Percentiles rank a stretch among this genome's conserved stretches.
Evolutionary conservation across 2,797 vertebrate species (phyloP).

Genomic region (Malurus leucopterus): DNA sequence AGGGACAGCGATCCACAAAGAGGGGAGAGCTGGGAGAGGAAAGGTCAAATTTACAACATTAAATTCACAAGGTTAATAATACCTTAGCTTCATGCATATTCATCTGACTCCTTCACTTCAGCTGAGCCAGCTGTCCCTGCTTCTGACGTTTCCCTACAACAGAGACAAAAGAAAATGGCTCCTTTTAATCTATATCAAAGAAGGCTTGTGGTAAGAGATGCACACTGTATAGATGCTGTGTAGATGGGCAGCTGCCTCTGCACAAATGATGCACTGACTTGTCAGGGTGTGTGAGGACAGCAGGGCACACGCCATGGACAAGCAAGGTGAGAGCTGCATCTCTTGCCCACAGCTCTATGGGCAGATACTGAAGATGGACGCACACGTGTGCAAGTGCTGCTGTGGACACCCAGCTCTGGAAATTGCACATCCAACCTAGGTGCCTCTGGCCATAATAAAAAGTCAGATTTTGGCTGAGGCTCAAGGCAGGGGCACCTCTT

Average conservation of each 20-base stretch:
- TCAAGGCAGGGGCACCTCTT: not conserved
- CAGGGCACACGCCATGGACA: not conserved
- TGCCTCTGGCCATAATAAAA: not conserved
- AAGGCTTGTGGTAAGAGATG: not conserved
- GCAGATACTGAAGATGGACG: not conserved
- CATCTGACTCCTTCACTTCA: not conserved
- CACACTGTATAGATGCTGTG: not conserved
- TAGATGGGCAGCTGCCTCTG: not conserved
- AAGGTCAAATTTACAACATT: not conserved
- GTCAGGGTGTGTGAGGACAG: not conserved
- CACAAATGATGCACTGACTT: not conserved
- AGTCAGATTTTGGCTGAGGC: not conserved
- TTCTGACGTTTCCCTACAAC: not conserved
- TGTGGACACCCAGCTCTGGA: not conserved
- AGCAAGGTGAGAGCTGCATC: not conserved
- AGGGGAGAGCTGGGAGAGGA: not conserved
- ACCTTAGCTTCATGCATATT: not conserved
- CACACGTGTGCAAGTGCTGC: fast-evolving
- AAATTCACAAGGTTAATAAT: not conserved
- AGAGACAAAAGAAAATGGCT: not conserved
- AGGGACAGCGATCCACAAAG: not conserved
- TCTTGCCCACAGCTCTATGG: not conserved
- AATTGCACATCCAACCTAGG: not conserved
- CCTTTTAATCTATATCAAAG: not conserved
- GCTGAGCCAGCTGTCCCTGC: not conserved